phyloP scores from a whole-genome alignment of 2,797 vertebrate genomes.

The Lateolabrax maculatus region DNA sequence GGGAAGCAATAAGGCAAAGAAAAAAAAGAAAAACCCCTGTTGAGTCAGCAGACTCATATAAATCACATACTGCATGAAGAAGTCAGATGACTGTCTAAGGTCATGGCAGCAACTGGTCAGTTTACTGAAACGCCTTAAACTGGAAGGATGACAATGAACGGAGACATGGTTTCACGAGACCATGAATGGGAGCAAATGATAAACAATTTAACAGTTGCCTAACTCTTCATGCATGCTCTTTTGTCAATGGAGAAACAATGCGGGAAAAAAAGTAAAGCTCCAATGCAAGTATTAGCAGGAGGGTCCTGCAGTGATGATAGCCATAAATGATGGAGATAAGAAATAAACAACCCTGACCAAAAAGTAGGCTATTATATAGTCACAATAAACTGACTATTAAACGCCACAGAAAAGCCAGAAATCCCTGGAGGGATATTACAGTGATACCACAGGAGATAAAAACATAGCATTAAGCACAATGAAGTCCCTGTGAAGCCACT shows the following conservation, averaged over 20 bases:
- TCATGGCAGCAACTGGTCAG: constrained; percentile 66
- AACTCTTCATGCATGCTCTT: constrained; percentile 6
- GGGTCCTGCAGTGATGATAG: not conserved
- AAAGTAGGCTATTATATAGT: not conserved
- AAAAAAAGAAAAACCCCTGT: constrained; percentile 43
- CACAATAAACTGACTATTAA: constrained; percentile 35
- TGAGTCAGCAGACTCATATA: constrained; percentile 77
- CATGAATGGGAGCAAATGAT: constrained; percentile 24
- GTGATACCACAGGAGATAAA: constrained; percentile 55
- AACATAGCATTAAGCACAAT: constrained; percentile 44
- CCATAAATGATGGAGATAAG: constrained; percentile 9
- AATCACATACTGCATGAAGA: constrained; percentile 72
- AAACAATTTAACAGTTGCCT: not conserved
- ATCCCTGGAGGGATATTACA: constrained; percentile 34
- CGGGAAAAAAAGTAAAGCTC: not conserved
- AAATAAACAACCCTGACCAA: constrained; percentile 23
- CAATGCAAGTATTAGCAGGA: not conserved
- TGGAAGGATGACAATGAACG: constrained; percentile 45
- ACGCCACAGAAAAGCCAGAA: constrained; percentile 26
- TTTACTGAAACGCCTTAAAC: constrained; percentile 58
- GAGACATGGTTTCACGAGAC: constrained; percentile 45
- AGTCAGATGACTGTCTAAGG: constrained; percentile 81
- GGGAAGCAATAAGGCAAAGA: constrained; percentile 38
- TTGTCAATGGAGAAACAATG: not conserved
- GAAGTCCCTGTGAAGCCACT: constrained; percentile 28